phyloP scores from a whole-genome alignment of 53 echinoderm and acorn worm genomes.

The Echinometra lucunter region DNA sequence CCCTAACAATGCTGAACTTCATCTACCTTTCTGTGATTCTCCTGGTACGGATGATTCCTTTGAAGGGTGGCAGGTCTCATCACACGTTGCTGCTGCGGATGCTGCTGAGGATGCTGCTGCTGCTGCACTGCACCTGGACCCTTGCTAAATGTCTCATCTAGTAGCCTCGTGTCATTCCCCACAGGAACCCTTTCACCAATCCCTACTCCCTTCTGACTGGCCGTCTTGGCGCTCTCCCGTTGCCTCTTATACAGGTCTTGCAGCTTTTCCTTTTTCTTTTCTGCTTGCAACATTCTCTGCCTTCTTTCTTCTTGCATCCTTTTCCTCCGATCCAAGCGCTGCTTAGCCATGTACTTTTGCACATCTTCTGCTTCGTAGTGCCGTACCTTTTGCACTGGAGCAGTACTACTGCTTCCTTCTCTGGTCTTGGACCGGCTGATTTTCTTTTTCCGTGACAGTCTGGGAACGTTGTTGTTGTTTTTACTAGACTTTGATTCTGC shows the following conservation, averaged over 20 bases:
- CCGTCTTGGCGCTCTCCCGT: slow-evolving; percentile 79
- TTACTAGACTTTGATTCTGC: slow-evolving; percentile 57
- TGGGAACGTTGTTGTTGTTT: slow-evolving; percentile 36
- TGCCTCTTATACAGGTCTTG: slow-evolving; percentile 88
- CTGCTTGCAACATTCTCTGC: slow-evolving; percentile 76
- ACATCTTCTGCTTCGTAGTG: slow-evolving; percentile 92
- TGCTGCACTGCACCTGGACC: slow-evolving; percentile 67
- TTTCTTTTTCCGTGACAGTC: slow-evolving; percentile 66
- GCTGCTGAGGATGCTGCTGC: too few species aligned
- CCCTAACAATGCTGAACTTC: not conserved
- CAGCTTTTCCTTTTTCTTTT: slow-evolving; percentile 86
- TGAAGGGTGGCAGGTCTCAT: slow-evolving; percentile 58
- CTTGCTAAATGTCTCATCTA: slow-evolving; percentile 91
- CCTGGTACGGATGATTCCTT: slow-evolving; percentile 73
- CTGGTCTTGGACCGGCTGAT: slow-evolving; percentile 27
- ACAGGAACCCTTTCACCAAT: not conserved
- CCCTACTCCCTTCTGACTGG: slow-evolving; percentile 50
- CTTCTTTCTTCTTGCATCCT: slow-evolving; percentile 80
- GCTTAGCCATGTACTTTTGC: slow-evolving; percentile 93
- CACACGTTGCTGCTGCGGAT: slow-evolving; percentile 34
- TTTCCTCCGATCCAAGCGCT: slow-evolving; percentile 83
- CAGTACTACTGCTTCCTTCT: slow-evolving; percentile 15
- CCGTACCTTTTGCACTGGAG: slow-evolving; percentile 79
- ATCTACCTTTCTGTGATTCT: slow-evolving; percentile 62
- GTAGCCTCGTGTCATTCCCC: slow-evolving; percentile 18